Conservation (phyloP, 2,113 vertebrate genomes). For the Mugil cephalus region DNA sequence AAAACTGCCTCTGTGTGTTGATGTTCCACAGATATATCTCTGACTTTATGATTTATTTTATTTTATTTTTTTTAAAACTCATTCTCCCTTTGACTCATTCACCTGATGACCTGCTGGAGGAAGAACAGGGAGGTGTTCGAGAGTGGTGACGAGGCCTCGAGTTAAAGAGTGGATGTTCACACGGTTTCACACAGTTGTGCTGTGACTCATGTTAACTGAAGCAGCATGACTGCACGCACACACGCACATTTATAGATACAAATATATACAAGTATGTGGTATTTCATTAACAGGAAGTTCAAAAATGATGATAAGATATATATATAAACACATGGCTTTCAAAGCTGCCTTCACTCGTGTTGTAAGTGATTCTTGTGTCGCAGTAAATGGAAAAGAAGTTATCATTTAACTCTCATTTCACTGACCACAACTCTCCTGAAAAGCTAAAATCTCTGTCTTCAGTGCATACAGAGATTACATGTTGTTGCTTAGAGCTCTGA, state of each 20-base stretch:
- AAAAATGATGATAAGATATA: too few relatives aligned
- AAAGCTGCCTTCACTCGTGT: too few relatives aligned
- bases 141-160: conserved; percentile 5
- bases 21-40: not conserved
- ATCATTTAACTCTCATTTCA: conserved; percentile 24
- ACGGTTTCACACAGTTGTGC: conserved; percentile 30
- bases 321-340: too few relatives aligned
- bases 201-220: conserved; percentile 57
- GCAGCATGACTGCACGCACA: conserved; percentile 50
- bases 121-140: not conserved
- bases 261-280: conserved; percentile 3
- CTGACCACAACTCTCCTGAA: conserved; percentile 32
- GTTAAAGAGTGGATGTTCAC: conserved; percentile 30
- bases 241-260: conserved; percentile 20
- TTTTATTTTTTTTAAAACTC: not conserved
- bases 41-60: too few relatives aligned
- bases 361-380: too few relatives aligned
- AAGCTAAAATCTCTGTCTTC: not conserved
- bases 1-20: not conserved
- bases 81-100: conserved; percentile 29
- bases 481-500: not conserved
- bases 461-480: not conserved
- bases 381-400: too few relatives aligned
- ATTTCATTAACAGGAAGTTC: not conserved
- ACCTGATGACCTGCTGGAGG: conserved; percentile 29